Evolutionary conservation across 2,797 vertebrate genomes (phyloP), one percentile per base, ranked within the genome.

Genomic region (Phrynocephalus vlangalii): DNA sequence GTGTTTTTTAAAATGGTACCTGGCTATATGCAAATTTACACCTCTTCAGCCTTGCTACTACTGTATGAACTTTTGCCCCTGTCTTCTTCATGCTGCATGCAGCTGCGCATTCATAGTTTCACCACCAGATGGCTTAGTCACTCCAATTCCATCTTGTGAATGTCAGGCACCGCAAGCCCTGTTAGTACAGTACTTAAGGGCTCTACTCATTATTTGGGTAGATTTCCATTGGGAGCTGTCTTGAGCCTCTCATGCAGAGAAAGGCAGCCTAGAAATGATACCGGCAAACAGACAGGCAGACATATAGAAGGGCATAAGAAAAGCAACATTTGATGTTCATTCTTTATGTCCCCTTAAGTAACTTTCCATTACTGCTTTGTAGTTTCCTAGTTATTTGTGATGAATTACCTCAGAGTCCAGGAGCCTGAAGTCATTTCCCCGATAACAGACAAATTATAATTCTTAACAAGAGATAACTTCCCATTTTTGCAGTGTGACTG

Each of bases 41-140:
- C 56, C 48, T 72, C 30, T 10, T 20, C 67, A 67, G 38, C 18
- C 33, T 33, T 7, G 10, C 71, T 11, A 28, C 52, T 68, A 38
- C 33, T 33, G 63, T 44, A 13, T 3, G n/a, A 26, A 22, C 68
- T 22, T 75, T 33, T 2, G 24, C 9, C 9, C 38, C 26, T 68
- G 73, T 76, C n/a, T 15, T 10, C 26, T 38, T 30, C 30, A 6
- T 38, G 30, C 9, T 11, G 38, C 50, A 9, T 56, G 28, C 20
- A 48, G 9, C 48, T 15, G 73, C 5, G 1, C 16, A 28, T 78
- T 28, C 67, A 33, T 1, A 24, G n/a, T 33, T 44, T 72, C 2
- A 33, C 86, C 89, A 79, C 86, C 80, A 90, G 89, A 78, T 85
- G 89, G 86, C 86, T 38, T 30, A 87, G 24, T 24, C 77, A 33